phyloP scores from a whole-genome alignment of 2,113 vertebrate species.

The Antigone vipio region DNA sequence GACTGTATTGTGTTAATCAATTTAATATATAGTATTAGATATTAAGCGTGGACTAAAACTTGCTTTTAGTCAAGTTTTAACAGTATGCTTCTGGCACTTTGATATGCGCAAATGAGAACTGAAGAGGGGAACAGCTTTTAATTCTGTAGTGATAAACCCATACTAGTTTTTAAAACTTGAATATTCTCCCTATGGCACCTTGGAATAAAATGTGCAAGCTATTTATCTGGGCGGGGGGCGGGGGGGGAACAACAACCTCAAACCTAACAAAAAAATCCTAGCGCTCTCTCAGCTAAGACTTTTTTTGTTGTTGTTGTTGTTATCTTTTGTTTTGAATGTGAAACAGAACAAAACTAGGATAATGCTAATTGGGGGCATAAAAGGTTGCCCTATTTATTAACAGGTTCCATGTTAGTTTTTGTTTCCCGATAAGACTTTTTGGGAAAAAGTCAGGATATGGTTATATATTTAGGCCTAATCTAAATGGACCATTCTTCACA shows the following conservation, averaged over 20 bases:
- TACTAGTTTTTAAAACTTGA: neutral
- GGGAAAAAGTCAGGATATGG: neutral
- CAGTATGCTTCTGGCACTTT: neutral
- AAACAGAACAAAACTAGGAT: neutral
- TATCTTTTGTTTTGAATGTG: neutral
- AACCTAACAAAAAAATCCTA: neutral
- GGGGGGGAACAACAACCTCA: neutral
- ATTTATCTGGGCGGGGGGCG: neutral
- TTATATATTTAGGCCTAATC: neutral
- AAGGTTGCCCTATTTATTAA: neutral
- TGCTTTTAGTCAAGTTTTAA: neutral
- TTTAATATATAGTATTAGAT: neutral
- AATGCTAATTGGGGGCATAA: neutral
- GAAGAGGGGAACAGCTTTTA: neutral
- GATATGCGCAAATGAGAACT: neutral
- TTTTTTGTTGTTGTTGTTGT: neutral
- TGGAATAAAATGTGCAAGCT: neutral
- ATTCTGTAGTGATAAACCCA: neutral
- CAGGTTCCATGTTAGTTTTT: neutral
- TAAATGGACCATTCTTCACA: neutral
- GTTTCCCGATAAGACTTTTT: neutral
- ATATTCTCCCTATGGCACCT: neutral
- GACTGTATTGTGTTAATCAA: neutral
- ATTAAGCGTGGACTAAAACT: neutral
- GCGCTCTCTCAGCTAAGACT: neutral